Base-by-base conservation (phyloP, 2,113 vertebrate species). In the Melanocharis versteri region DNA sequence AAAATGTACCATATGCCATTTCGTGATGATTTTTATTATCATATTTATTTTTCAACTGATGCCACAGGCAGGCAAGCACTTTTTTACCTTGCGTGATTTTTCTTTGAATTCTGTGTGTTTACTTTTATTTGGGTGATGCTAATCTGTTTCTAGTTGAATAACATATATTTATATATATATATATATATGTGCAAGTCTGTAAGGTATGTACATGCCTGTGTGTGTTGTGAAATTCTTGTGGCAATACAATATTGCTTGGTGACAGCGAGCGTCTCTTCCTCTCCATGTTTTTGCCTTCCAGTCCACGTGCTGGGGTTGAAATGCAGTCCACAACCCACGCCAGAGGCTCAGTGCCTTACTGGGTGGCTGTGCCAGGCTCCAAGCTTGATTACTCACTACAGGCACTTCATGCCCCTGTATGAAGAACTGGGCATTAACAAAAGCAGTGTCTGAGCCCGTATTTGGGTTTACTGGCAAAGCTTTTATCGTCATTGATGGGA, bases 1-100 rank as follows among this genome's bases (percentile, higher is more conserved):
- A 89, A 97, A 94, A 90, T 64, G 72, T 88, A 88, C 94, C 94
- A 94, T 95, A 96, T 96, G 96, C 71, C 71, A 72, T 57, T 94
- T 95, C 8, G 23, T 83, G 86, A 76, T 83, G 83, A 79, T 70
- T 89, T 89, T 93, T 95, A 45, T 91, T 77, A 62, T 79, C 83
- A 27, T 85, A 66, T 83, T 88, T 94, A 81, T 78, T 89, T 85
- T 94, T 96, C 75, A 83, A 30, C 57, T 83, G 83, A 78, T 89
- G 84, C 85, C 40, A 94, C 26, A 40, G 95, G 85, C 93, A 91
- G 54, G 48, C 64, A 83, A 56, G 71, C 51, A 24, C 50, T 90
- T 95, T 95, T 44, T 58, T 61, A 91, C 81, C 85, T 95, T 71
- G 80, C 80, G 35, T 89, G 39, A 45, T 89, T 94, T 79, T 88